Percentiles rank a stretch among this genome's conserved stretches.
Evolutionary conservation across 2,888 invertebrate genomes (phyloP).

Genomic region (Erpobdella octoculata): DNA sequence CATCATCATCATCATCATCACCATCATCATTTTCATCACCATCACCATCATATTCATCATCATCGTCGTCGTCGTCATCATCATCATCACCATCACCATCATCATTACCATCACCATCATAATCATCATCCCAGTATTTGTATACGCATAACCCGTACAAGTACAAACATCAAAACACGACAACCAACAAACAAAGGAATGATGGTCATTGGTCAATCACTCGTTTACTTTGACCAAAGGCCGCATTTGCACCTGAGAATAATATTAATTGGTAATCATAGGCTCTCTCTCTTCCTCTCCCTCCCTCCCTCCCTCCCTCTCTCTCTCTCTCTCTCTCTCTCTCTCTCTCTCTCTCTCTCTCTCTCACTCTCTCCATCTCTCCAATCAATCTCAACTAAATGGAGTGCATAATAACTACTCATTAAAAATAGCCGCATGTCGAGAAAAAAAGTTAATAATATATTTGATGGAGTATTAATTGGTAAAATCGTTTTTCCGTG

Average conservation of each 20-base stretch:
- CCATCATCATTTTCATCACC: background rate
- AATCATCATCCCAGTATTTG: too few species aligned
- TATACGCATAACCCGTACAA: too few species aligned
- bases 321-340: conserved; percentile 1
- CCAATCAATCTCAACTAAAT: background rate
- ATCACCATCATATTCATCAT: background rate
- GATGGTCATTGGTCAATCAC: background rate
- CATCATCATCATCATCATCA: background rate
- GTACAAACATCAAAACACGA: background rate
- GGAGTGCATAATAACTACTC: background rate
- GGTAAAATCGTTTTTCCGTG: background rate
- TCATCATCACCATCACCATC: background rate
- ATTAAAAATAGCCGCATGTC: background rate
- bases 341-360: background rate
- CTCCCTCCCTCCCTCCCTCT: background rate
- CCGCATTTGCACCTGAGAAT: too few species aligned
- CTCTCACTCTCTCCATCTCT: background rate
- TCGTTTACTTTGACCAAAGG: too few species aligned
- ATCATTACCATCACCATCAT: background rate
- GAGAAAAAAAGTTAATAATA: background rate
- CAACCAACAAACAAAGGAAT: background rate
- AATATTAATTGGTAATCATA: too few species aligned
- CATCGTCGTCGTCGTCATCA: background rate
- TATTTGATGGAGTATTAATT: background rate
- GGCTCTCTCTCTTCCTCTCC: background rate